phyloP scores from a whole-genome alignment of 1,140 invertebrate species.

The Amyelois transitella region DNA sequence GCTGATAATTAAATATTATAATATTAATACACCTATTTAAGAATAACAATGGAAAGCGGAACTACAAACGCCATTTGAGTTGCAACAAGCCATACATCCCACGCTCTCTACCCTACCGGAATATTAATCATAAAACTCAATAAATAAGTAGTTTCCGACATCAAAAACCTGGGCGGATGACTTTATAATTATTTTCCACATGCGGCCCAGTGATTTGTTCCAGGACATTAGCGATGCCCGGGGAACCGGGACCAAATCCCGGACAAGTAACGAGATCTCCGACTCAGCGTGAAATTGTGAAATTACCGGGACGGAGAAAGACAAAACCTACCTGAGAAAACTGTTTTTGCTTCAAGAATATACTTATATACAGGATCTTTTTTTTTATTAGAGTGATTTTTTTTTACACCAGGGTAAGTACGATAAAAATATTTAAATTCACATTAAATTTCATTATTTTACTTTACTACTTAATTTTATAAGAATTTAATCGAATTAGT shows the following conservation, averaged over 20 bases:
- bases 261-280: slow-evolving; percentile 60
- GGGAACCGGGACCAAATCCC: slow-evolving; percentile 45
- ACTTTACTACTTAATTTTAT: too few relatives aligned
- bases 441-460: too few relatives aligned
- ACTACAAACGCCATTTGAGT: too few relatives aligned
- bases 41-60: too few relatives aligned
- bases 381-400: neutral
- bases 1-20: too few relatives aligned
- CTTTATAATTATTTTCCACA: slow-evolving; percentile 66
- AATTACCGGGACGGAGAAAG: slow-evolving; percentile 46
- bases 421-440: too few relatives aligned
- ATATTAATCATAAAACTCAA: slow-evolving; percentile 3
- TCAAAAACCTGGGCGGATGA: slow-evolving; percentile 46
- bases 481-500: too few relatives aligned
- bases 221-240: slow-evolving; percentile 56
- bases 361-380: neutral
- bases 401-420: too few relatives aligned
- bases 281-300: slow-evolving; percentile 68
- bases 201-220: slow-evolving; percentile 58
- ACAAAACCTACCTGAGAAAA: slow-evolving; percentile 5
- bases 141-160: slow-evolving; percentile 46
- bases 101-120: neutral
- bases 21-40: too few relatives aligned
- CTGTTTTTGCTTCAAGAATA: neutral
- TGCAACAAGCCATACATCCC: neutral